Conservation (phyloP, 1,140 invertebrate species). For the Brachionus calyciflorus region DNA sequence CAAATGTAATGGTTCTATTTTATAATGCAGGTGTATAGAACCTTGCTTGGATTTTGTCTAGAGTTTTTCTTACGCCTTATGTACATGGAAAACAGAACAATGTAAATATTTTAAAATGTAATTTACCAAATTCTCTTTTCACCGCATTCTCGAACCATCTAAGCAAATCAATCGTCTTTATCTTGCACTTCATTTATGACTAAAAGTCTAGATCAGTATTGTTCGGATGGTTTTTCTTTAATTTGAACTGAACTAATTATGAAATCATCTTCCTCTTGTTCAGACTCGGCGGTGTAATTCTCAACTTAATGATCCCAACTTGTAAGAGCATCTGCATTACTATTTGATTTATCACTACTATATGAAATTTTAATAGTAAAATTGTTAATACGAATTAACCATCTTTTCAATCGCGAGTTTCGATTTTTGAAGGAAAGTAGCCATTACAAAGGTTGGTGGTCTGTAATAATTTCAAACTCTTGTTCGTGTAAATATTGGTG, state of each 20-base stretch:
- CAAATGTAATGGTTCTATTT: background rate
- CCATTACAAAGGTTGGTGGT: slow-evolving; percentile 60
- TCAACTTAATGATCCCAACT: background rate
- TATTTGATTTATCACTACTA: background rate
- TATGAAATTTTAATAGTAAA: background rate
- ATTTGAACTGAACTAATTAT: background rate
- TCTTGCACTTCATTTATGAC: background rate
- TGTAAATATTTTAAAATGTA: background rate
- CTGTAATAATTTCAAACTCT: slow-evolving; percentile 60
- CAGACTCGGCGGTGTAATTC: background rate
- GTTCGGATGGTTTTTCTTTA: background rate
- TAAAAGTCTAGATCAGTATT: background rate
- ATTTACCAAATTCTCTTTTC: background rate
- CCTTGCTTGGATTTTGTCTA: background rate
- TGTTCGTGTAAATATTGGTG: slow-evolving; percentile 58
- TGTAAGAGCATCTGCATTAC: slow-evolving; percentile 48
- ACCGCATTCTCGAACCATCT: background rate
- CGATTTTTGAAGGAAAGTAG: slow-evolving; percentile 52
- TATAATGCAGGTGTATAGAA: background rate
- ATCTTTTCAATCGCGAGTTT: background rate
- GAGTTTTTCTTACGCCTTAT: slow-evolving; percentile 14
- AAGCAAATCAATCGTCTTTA: background rate
- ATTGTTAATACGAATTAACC: background rate
- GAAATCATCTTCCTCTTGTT: background rate
- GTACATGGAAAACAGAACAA: slow-evolving; percentile 10